A percentile compares a stretch with the other conserved stretches of the same genome.
Evolutionary conservation across 2,113 vertebrate species (phyloP).

Genomic region (Sphyrna mokarran): DNA sequence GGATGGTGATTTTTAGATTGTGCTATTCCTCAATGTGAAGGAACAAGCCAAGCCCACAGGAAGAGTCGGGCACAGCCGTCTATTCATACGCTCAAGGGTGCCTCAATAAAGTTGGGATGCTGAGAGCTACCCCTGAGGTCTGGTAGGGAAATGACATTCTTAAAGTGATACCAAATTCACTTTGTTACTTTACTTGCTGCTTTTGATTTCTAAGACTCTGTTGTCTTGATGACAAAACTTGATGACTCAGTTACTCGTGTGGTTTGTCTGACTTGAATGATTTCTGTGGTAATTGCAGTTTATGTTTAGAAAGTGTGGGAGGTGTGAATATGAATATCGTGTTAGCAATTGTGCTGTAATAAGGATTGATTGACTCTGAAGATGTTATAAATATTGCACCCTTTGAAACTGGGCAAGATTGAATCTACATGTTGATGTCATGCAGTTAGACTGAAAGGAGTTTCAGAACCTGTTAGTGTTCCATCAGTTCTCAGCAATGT

Average conservation of each 20-base stretch:
- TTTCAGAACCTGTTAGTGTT: not conserved
- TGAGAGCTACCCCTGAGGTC: not conserved
- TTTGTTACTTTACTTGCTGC: not conserved
- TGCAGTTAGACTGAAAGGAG: not conserved
- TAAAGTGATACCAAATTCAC: not conserved
- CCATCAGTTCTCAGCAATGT: not conserved
- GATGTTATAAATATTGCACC: not conserved
- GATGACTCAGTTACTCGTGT: not conserved
- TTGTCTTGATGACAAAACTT: not conserved
- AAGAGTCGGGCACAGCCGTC: too few species aligned
- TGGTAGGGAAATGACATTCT: not conserved
- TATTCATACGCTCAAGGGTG: not conserved
- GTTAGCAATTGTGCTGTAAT: not conserved
- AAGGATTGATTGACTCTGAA: not conserved
- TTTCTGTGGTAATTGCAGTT: not conserved
- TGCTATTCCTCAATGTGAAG: not conserved
- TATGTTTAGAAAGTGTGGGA: conserved; percentile 15
- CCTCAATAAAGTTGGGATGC: not conserved
- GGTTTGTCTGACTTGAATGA: not conserved
- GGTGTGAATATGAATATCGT: not conserved
- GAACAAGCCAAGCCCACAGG: not conserved
- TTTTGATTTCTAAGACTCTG: not conserved
- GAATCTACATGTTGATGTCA: not conserved
- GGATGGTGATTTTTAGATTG: not conserved
- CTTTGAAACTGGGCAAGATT: not conserved